These are phyloP conservation scores for Frieseomelitta varia DNA, from an alignment of 1,140 invertebrate genomes.

Conservation along the genomic window DNA sequence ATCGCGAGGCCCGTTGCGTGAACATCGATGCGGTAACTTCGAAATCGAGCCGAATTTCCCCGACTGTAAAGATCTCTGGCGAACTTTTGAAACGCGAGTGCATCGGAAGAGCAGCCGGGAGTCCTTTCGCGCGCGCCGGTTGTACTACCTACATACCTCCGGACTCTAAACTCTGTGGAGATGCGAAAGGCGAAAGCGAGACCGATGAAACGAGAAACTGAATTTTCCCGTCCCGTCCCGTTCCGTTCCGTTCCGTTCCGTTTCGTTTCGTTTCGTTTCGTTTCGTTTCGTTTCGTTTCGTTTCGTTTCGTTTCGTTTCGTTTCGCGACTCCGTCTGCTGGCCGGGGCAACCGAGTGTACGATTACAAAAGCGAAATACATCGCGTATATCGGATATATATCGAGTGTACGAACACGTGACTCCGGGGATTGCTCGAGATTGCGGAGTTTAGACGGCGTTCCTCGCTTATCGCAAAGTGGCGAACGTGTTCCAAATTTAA, in stretches of 20 bases:
- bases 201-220: not conserved
- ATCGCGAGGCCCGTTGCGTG: not conserved
- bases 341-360: not conserved
- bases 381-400: not conserved
- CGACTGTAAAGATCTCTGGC: not conserved
- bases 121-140: too few species aligned
- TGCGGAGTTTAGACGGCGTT: not conserved
- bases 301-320: not conserved
- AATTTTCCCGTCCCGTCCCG: not conserved
- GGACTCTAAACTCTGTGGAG: not conserved
- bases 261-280: too few species aligned
- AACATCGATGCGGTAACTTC: conserved; percentile 5
- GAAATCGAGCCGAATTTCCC: not conserved
- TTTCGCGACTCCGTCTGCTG: too few species aligned
- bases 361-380: not conserved
- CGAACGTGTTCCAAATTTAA: too few species aligned
- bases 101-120: not conserved
- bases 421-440: not conserved
- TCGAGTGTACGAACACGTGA: too few species aligned
- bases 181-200: too few species aligned
- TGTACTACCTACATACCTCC: not conserved
- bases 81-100: not conserved
- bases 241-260: too few species aligned
- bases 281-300: too few species aligned
- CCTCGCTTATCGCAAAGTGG: too few species aligned